Evolutionary conservation across 2,888 invertebrate species (phyloP).

Genomic region (Drosophila nigricruria): DNA sequence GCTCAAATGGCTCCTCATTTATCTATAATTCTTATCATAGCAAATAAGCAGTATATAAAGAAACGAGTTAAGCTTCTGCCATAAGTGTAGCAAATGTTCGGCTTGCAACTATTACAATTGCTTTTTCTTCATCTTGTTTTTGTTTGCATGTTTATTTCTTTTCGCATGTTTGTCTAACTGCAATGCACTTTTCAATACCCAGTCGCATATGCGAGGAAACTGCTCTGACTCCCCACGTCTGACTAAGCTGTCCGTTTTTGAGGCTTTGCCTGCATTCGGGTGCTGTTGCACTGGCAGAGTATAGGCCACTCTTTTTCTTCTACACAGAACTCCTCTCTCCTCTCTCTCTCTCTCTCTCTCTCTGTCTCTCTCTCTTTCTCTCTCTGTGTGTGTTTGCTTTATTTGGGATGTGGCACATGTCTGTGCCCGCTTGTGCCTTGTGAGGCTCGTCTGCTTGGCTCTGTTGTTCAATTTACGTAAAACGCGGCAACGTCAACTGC

Average conservation of each 20-base stretch:
- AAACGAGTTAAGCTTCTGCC: no score
- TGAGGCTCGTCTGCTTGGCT: conserved; percentile 41
- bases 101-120: no score
- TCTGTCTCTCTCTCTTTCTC: conserved; percentile 1
- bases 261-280: conserved; percentile 62
- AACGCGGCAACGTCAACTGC: conserved; percentile 78
- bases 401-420: conserved; percentile 47
- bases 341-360: conserved; percentile 3
- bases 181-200: conserved; percentile 73
- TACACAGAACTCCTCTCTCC: not conserved
- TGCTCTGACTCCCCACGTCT: conserved; percentile 22
- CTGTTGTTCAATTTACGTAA: conserved; percentile 78
- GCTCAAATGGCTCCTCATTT: no score
- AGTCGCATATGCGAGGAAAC: not conserved
- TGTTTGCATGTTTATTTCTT: conserved; percentile 29
- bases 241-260: conserved; percentile 48
- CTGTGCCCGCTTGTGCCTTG: conserved; percentile 41
- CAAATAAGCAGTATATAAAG: no score
- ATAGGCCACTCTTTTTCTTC: conserved; percentile 37
- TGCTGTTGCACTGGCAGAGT: conserved; percentile 56
- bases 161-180: conserved; percentile 51
- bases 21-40: no score
- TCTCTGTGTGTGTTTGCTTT: conserved; percentile 38
- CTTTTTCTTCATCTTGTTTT: conserved; percentile 6
- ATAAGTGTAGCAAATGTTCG: not conserved